Evolutionary conservation across 2,113 vertebrate species (phyloP), one percentile per base, ranked within the genome.

Genomic region (Odontophorus gujanensis): DNA sequence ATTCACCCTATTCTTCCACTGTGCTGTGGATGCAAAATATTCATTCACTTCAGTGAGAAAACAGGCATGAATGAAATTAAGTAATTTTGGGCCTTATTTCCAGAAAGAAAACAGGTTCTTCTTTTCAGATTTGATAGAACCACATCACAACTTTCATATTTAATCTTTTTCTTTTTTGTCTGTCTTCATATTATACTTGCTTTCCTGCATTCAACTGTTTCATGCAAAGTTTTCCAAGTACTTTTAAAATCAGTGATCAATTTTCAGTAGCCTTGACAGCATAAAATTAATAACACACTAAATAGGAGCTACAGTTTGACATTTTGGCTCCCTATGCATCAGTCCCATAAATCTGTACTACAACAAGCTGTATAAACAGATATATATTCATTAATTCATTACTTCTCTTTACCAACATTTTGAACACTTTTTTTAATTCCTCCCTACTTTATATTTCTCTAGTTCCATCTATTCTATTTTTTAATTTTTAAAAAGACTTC

Each of bases 401-500:
- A 3, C 10, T 86, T 72, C 48, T 81, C 30, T 81, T 82, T 62
- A 76, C 28, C 42, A 61, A 67, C 18, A 62, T 25, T 80, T 83
- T 63, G 53, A 61, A 65, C 26, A 32, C 11, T 40, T 40, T 40
- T 40, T 40, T 13, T 11, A 40, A 40, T 40, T 10, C 26, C 55
- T 79, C 83, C 68, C 28, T 18, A 42, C 13, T 25, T 80, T 68
- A 32, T 87, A 28, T 76, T 63, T 66, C n/a, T 85, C 43, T 24
- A 25, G 30, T 47, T 66, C 66, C 34, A 26, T 83, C 86, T 85
- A 20, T 84, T 73, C 78, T 51, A 3, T 20, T 18, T 61, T 82
- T 59, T 45, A 1, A 57, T 92, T 95, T 96, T 82, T 42, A 26
- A n/a, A 65, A 61, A 63, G n/a, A 90, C 34, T 87, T 92, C 45